These are phyloP conservation scores for Acipenser transmontanus DNA, from an alignment of 2,797 vertebrate genomes.

Conservation along the genomic window DNA sequence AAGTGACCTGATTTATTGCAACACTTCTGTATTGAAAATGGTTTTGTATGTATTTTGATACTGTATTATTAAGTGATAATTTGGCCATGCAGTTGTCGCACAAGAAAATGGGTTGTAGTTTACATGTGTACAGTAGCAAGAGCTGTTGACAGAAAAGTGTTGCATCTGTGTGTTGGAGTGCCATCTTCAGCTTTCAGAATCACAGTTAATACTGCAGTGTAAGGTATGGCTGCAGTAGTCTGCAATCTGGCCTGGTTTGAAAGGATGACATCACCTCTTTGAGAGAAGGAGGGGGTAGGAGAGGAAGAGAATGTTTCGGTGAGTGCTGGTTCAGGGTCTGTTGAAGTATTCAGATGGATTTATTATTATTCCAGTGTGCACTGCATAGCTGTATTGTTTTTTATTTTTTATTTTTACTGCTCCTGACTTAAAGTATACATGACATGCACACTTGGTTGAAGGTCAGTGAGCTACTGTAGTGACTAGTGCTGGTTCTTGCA, in stretches of 20 bases:
- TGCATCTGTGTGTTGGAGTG: slow-evolving; percentile 13
- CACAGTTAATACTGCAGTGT: slow-evolving; percentile 36
- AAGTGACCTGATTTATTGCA: slow-evolving; percentile 6
- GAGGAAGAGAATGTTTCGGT: slow-evolving; percentile 19
- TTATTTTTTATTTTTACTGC: neutral
- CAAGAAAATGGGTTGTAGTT: neutral
- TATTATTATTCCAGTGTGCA: neutral
- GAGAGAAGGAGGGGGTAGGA: slow-evolving; percentile 6
- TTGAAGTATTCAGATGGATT: slow-evolving; percentile 13
- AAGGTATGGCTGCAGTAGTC: slow-evolving; percentile 19
- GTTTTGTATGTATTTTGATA: neutral
- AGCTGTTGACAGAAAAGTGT: slow-evolving; percentile 7
- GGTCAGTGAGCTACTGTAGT: neutral
- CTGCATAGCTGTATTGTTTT: neutral
- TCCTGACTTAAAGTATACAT: neutral
- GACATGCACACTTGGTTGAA: neutral
- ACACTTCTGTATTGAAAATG: neutral
- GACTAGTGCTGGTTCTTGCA: no score
- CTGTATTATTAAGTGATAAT: neutral
- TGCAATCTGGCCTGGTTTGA: slow-evolving; percentile 28
- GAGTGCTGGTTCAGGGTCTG: slow-evolving; percentile 29
- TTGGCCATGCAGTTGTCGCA: neutral
- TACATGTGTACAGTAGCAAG: neutral
- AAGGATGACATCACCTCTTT: slow-evolving; percentile 53
- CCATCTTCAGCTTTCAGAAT: slow-evolving; percentile 6